Evolutionary conservation across 2,888 invertebrate genomes (phyloP), one percentile per base, ranked within the genome.

Genomic region (Suillia variegata): DNA sequence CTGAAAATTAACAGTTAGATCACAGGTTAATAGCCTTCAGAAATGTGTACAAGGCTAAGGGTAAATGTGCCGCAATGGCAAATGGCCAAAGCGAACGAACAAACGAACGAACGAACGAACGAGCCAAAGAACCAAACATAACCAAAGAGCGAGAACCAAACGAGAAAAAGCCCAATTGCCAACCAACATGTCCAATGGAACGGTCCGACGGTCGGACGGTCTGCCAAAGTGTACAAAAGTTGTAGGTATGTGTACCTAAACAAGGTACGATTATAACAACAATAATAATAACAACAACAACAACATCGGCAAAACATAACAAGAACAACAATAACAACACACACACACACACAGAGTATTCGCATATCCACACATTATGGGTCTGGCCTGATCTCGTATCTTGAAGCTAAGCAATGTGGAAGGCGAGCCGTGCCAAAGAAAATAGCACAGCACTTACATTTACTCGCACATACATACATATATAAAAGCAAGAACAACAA

Each of bases 21-120:
- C 57, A 52, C 57, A 52, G 57, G 57, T 57, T 57, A 57, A 57
- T 38, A 52, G 52, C 57, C 57, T 57, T 42, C 45, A 15, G 45
- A 57, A 50, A 22, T 26, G 24, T 34, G 50, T 24, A 33, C 57
- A 34, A 57, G 57, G 51, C 51, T 57, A 52, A 48, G 24, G 54
- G 45, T 45, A 54, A 42, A 54, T 13, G 26, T 26, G 26, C 26
- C 26, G 38, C 38, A 4, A 38, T 38, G 38, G 38, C n/a, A 8
- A 38, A 38, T 10, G 10, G 26, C 5, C 26, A 26, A 26, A 26
- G n/a, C 26, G 10, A 26, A 26, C 26, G 6, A 26, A 10, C 26
- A 26, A 10, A 26, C 5, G 26, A 10, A 26, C 26, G 26, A 5
- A 26, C 26, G 26, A 26, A 6, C 10, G 26, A 10, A 26, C 26